Conservation (phyloP, 2,888 invertebrate species). For the Scrobipalpa atriplicella region DNA sequence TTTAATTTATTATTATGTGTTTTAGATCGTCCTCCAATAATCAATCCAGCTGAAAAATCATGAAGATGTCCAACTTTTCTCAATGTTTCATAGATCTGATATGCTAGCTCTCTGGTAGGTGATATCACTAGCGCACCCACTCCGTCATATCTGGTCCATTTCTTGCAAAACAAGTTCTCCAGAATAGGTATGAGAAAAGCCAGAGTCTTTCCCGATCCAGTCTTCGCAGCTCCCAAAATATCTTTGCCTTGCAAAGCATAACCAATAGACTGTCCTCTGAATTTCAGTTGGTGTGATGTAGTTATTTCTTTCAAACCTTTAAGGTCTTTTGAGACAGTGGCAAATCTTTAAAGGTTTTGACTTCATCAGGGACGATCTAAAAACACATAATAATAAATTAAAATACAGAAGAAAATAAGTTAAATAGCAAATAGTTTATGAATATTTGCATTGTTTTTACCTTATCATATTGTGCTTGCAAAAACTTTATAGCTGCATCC, state of each 20-base stretch:
- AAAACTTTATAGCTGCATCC: slow-evolving; percentile 77
- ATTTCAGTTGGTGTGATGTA: slow-evolving; percentile 94
- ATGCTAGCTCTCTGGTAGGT: slow-evolving; percentile 97
- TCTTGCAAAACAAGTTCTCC: slow-evolving; percentile 90
- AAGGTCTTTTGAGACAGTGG: slow-evolving; percentile 90
- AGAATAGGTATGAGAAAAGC: slow-evolving; percentile 97
- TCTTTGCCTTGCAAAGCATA: slow-evolving; percentile 93
- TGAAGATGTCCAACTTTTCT: slow-evolving; percentile 93
- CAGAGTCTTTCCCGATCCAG: slow-evolving; percentile 99
- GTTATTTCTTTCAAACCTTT: slow-evolving; percentile 88
- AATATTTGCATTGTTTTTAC: slow-evolving; percentile 44
- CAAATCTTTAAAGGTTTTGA: slow-evolving; percentile 87
- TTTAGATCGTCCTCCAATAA: slow-evolving; percentile 88
- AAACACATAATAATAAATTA: slow-evolving; percentile 39
- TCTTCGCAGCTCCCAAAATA: slow-evolving; percentile 98
- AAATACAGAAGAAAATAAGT: not conserved
- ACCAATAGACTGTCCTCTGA: slow-evolving; percentile 93
- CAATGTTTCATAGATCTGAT: slow-evolving; percentile 97
- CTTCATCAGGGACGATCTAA: slow-evolving; percentile 71
- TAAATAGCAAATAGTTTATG: not conserved
- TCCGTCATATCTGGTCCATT: slow-evolving; percentile 95
- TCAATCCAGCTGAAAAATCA: slow-evolving; percentile 96
- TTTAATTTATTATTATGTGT: slow-evolving; percentile 32
- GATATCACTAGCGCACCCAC: slow-evolving; percentile 97
- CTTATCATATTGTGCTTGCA: slow-evolving; percentile 74